phyloP scores from a whole-genome alignment of 2,113 vertebrate genomes.

The Neomonachus schauinslandi region DNA sequence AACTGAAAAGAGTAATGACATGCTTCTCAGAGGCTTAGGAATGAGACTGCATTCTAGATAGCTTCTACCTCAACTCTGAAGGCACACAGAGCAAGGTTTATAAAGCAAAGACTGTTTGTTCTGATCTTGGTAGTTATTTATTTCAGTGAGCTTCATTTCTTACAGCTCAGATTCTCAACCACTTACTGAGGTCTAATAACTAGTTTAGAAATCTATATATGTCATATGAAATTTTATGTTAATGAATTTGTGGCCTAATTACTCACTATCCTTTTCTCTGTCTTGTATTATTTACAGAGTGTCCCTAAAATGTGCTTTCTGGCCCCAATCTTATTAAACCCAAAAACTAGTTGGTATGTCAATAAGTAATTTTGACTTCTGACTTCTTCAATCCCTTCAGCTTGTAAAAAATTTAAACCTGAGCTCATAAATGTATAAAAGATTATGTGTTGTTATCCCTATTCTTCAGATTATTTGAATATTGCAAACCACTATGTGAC shows the following conservation, averaged over 20 bases:
- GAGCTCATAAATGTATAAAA: not conserved
- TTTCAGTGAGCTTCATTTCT: slow-evolving; percentile 26
- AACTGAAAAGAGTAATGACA: slow-evolving; percentile 59
- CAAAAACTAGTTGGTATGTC: not conserved
- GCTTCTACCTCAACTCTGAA: slow-evolving; percentile 6
- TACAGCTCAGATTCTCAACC: not conserved
- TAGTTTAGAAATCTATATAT: slow-evolving; percentile 39
- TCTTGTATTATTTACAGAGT: not conserved
- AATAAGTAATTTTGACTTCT: not conserved
- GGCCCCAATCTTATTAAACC: not conserved
- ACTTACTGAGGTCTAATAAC: not conserved
- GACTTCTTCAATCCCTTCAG: not conserved
- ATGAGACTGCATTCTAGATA: not conserved
- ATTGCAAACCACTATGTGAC: not conserved
- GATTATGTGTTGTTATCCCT: not conserved
- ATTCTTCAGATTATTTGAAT: not conserved
- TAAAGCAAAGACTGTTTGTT: not conserved
- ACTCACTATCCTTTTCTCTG: not conserved
- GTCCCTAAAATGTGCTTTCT: not conserved
- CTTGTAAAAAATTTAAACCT: not conserved
- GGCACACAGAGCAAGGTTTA: not conserved
- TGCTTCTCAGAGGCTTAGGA: slow-evolving; percentile 51
- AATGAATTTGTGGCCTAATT: not conserved
- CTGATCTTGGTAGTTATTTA: not conserved
- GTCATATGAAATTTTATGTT: not conserved